Conservation (phyloP, 1,140 invertebrate genomes). For the Hirudo medicinalis region DNA sequence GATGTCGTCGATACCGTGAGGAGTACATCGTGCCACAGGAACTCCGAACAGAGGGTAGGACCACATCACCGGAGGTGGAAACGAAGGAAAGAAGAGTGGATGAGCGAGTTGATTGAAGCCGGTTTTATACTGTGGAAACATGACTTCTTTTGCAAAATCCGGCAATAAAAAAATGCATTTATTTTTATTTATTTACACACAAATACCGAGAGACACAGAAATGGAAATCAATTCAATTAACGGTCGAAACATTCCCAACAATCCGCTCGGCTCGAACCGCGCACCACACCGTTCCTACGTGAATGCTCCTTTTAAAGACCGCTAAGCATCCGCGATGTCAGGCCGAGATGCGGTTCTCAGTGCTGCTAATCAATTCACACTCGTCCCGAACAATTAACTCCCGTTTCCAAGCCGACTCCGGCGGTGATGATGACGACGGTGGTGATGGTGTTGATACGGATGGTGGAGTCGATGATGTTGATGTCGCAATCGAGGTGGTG, state of each 20-base stretch:
- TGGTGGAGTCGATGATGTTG: too few relatives aligned
- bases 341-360: too few relatives aligned
- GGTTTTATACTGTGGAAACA: conserved; percentile 6
- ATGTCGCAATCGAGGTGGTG: too few relatives aligned
- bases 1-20: conserved; percentile 10
- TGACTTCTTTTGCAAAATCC: conserved; percentile 1
- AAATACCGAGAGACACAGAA: background rate
- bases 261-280: too few relatives aligned
- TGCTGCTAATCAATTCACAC: too few relatives aligned
- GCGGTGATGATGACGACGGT: too few relatives aligned
- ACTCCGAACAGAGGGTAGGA: background rate
- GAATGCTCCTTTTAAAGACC: too few relatives aligned
- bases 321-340: too few relatives aligned
- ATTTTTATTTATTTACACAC: background rate
- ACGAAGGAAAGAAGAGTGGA: background rate
- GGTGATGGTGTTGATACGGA: too few relatives aligned
- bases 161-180: background rate
- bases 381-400: too few relatives aligned
- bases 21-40: background rate
- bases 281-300: too few relatives aligned
- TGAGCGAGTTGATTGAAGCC: background rate
- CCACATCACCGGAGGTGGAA: background rate
- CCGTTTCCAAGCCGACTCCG: too few relatives aligned
- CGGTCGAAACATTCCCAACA: background rate
- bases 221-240: background rate